A percentile compares a stretch with the other conserved stretches of the same genome.
phyloP scores from a whole-genome alignment of 2,113 vertebrate genomes.

The Myotis lucifugus region DNA sequence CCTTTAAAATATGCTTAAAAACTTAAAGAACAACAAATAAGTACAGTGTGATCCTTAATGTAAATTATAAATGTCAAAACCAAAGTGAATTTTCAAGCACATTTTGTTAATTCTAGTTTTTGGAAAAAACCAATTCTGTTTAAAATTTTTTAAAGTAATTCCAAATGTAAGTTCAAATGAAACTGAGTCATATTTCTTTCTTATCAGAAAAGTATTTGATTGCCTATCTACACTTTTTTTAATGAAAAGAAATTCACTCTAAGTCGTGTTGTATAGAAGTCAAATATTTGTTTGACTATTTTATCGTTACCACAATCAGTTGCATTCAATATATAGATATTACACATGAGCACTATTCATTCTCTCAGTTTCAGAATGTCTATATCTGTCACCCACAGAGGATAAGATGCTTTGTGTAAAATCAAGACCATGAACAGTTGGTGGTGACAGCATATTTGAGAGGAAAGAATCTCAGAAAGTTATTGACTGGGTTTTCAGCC shows the following conservation, averaged over 20 bases:
- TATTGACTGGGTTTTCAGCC: neutral
- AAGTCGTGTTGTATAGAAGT: neutral
- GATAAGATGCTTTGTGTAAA: neutral
- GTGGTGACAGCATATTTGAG: neutral
- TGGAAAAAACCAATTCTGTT: neutral
- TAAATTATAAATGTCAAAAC: conserved; percentile 16
- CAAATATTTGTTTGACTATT: neutral
- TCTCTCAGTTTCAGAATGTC: neutral
- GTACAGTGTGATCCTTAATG: neutral
- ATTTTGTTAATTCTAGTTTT: conserved; percentile 15
- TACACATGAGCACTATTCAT: neutral
- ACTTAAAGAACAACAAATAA: neutral
- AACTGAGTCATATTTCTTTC: neutral
- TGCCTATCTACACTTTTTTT: neutral
- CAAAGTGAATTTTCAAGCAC: neutral
- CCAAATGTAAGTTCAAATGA: neutral
- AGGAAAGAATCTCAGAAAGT: neutral
- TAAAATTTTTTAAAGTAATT: neutral
- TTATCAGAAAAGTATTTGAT: conserved; percentile 37
- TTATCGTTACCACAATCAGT: neutral
- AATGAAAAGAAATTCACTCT: conserved; percentile 27
- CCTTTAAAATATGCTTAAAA: conserved; percentile 21
- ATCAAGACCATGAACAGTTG: neutral
- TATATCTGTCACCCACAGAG: neutral
- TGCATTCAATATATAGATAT: neutral